A percentile compares a stretch with the other conserved stretches of the same genome.
Evolutionary conservation across 1,140 invertebrate species (phyloP).

Genomic region (Drosophila lacertosa): DNA sequence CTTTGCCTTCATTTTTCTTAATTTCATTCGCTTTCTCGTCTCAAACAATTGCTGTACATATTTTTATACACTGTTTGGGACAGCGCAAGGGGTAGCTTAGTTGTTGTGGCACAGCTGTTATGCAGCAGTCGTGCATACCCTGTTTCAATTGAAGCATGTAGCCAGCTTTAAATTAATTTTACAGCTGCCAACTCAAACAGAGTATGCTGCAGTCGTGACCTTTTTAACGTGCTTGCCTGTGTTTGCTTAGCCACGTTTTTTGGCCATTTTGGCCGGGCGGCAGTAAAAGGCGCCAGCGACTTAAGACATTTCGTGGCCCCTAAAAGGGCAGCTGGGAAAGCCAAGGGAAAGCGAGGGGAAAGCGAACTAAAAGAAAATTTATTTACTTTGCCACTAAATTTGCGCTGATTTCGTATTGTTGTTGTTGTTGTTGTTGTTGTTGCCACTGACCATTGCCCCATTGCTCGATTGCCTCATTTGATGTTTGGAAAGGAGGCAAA

Average conservation of each 20-base stretch:
- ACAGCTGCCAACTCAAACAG: too few relatives aligned
- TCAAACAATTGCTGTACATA: conserved; percentile 47
- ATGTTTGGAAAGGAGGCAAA: conserved; percentile 59
- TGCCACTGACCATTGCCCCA: conserved; percentile 25
- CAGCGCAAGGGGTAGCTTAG: not conserved
- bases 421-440: conserved; percentile 24
- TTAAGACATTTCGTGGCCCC: conserved; percentile 73
- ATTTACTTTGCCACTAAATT: conserved; percentile 82
- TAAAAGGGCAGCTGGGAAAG: conserved; percentile 34
- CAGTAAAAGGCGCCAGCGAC: conserved; percentile 72
- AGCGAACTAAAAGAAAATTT: conserved; percentile 77
- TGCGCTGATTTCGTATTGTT: conserved; percentile 69
- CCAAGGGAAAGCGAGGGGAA: conserved; percentile 16
- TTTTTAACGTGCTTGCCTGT: not conserved
- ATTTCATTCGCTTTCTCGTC: conserved; percentile 51
- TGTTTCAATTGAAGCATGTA: too few relatives aligned
- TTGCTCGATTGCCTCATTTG: conserved; percentile 48
- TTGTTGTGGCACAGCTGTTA: too few relatives aligned
- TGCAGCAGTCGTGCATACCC: too few relatives aligned
- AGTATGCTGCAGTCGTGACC: too few relatives aligned
- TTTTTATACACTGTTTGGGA: conserved; percentile 9
- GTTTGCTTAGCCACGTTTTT: conserved; percentile 39
- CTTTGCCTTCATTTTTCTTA: conserved; percentile 74
- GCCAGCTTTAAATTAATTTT: too few relatives aligned
- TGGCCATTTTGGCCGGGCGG: conserved; percentile 17